Base-by-base conservation (phyloP, 2,888 invertebrate species). In the Margaritifera margaritifera region DNA sequence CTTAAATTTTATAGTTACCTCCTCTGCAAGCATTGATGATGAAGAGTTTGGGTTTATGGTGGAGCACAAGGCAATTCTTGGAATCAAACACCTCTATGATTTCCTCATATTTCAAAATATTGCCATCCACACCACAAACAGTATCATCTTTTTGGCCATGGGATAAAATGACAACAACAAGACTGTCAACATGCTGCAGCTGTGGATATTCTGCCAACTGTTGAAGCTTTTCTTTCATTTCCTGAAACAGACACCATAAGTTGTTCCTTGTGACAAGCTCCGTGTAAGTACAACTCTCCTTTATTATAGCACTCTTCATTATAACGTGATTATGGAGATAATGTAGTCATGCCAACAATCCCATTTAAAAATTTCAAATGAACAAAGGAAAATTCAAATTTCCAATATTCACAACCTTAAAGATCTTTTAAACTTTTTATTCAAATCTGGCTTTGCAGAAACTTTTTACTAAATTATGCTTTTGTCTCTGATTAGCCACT, bases 1-100 rank as follows among this genome's bases (percentile, higher is more conserved):
- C 42, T 42, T 42, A 42, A 42, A 15, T 42, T 42, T 11, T 42
- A 66, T 27, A 67, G 64, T 71, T 78, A 83, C 83, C 76, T 77
- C 83, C 83, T 54, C 83, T 75, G 60, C 83, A 83, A 27, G 83
- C 82, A 71, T 83, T 82, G 15, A 83, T 74, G n/a, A 83, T 73
- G 59, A 81, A 80, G 56, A 83, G 70, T 68, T 83, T 83, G 22
- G 83, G 83, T 66, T 83, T 83, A 19, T 75, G 67, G 15, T 71
- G 72, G 59, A 83, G 69, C 0, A 70, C 75, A 6, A 74, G 78
- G 63, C 83, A 83, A 11, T 72, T 62, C 31, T 72, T 68, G 5
- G 78, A 71, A 25, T 74, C 73, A 60, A 82, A 82, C 20, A 74
- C 59, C 19, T 77, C 60, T 11, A 71, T 69, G 2, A 78, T 62